Percentiles rank a stretch among this genome's conserved stretches.
phyloP scores from a whole-genome alignment of 37 sponge, comb jelly and placozoan genomes.

The Spongia lamella region DNA sequence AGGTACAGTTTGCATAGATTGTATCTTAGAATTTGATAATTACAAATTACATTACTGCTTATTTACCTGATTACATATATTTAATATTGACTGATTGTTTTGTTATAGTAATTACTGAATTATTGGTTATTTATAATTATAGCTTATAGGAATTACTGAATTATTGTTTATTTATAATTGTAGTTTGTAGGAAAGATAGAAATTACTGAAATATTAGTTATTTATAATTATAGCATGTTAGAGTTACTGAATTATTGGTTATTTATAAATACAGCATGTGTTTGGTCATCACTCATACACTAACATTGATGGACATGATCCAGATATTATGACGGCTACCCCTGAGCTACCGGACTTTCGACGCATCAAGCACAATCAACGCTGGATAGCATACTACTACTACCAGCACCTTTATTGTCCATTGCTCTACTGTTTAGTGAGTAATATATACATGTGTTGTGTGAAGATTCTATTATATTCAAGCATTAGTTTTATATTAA shows the following conservation, averaged over 20 bases:
- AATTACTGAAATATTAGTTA: neutral
- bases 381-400: conserved; percentile 43
- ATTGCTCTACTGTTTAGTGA: conserved; percentile 33
- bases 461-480: neutral
- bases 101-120: too few relatives aligned
- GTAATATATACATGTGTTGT: neutral
- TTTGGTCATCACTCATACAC: conserved; percentile 69
- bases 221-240: too few relatives aligned
- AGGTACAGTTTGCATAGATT: conserved; percentile 26
- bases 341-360: conserved; percentile 26
- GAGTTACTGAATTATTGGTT: too few relatives aligned
- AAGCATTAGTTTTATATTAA: neutral
- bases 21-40: too few relatives aligned
- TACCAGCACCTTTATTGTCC: conserved; percentile 56
- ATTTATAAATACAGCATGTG: conserved; percentile 26
- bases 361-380: conserved; percentile 42
- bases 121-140: too few relatives aligned
- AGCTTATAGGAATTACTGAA: too few relatives aligned
- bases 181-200: too few relatives aligned
- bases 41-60: too few relatives aligned
- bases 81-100: too few relatives aligned
- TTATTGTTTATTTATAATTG: too few relatives aligned
- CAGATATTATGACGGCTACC: conserved; percentile 49
- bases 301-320: conserved; percentile 66
- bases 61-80: too few relatives aligned